These are phyloP conservation scores for Stichodactyla mertensii DNA, from an alignment of 64 coral and sea anemone genomes.

Conservation along the genomic window DNA sequence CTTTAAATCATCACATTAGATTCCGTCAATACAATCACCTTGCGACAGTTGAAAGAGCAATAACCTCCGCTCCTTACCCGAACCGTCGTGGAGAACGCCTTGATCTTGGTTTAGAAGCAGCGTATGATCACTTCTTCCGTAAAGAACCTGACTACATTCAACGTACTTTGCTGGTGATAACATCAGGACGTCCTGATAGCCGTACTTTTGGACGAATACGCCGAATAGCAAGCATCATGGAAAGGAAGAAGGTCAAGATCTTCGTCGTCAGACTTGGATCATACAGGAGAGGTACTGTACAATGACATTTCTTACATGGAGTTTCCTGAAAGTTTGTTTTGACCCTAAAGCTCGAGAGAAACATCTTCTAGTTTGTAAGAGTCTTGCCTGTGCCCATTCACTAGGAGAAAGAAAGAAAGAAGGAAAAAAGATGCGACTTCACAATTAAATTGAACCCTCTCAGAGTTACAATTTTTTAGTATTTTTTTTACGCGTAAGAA, in stretches of 20 bases:
- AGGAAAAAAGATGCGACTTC: no score
- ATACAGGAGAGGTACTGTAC: not conserved
- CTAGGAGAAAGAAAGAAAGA: no score
- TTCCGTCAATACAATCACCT: constrained; percentile 9
- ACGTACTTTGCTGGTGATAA: constrained; percentile 63
- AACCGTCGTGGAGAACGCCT: constrained; percentile 62
- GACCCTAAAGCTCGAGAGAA: no score
- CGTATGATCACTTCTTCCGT: constrained; percentile 45
- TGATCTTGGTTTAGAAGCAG: constrained; percentile 50
- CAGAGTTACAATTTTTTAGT: no score
- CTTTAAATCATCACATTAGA: not conserved
- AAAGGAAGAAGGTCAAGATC: constrained; percentile 66
- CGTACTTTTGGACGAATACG: constrained; percentile 35
- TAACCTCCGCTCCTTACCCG: constrained; percentile 34
- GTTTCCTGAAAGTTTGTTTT: not conserved
- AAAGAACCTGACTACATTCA: constrained; percentile 72
- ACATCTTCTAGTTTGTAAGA: no score
- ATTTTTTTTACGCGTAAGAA: no score
- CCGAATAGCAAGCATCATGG: constrained; percentile 41
- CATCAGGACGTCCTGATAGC: constrained; percentile 55
- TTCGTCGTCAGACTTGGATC: constrained; percentile 33
- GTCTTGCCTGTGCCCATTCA: no score
- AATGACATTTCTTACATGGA: not conserved
- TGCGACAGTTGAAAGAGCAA: constrained; percentile 43
- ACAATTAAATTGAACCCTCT: no score